Base-by-base conservation (phyloP, 2,888 invertebrate genomes). In the Heteropelma amictum region DNA sequence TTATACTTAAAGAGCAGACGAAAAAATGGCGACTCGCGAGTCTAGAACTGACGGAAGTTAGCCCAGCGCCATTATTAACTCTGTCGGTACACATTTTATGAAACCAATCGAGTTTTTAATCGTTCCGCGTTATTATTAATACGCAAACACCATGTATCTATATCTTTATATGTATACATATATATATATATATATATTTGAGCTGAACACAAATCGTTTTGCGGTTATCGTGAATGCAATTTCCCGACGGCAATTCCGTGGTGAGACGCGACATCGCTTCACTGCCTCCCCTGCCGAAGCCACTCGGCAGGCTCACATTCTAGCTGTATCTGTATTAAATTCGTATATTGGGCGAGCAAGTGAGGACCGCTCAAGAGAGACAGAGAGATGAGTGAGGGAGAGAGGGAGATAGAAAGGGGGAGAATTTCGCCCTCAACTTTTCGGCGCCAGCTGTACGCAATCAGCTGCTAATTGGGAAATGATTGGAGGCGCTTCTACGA, bases 391-490 rank as follows among this genome's bases (percentile, higher is more conserved):
- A 4, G 14, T 12, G 38, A 38, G 56, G 38, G 38, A 5, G 38
- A 21, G 45, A 12, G 40, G 26, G 23, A 7, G 14, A 8, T 21
- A 17, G 58, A 42, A 40, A 14, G 45, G 28, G 38, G 10, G 60
- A 14, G 51, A 70, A 38, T 47, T 64, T 60, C 45, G 73, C 63
- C 21, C 45, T 56, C 60, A 76, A 79, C 72, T 78, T 80, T n/a
- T 76, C 78, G 70, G 72, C 61, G 70, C 70, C 67, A 79, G 74
- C 72, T 80, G 80, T 77, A 84, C 82, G 87, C 87, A 87, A 86
- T 88, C 86, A 85, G 84, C 81, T 83, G 84, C 83, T 87, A 88
- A 88, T 88, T 87, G 85, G 83, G 81, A 82, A 87, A 85, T 87
- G 84, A 87, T 88, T 86, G 86, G 84, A 84, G 80, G 81, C 81